Evolutionary conservation across 1,140 invertebrate genomes (phyloP), one percentile per base, ranked within the genome.

Genomic region (Tetranychus urticae): DNA sequence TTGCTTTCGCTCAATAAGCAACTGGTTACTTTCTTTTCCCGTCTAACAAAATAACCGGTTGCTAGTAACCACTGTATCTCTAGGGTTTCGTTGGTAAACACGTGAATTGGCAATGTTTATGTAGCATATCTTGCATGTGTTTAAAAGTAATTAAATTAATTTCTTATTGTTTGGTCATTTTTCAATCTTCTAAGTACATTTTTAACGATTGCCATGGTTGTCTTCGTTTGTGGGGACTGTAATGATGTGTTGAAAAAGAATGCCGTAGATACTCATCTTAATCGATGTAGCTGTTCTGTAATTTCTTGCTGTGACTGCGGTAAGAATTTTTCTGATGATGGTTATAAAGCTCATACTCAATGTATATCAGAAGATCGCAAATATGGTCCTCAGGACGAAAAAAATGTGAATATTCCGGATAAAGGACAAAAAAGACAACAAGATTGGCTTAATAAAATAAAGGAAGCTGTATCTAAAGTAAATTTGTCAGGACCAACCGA

Each of bases 291-390:
- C 46, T 66, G 72, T 33, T 72, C 78, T 64, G 77, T 77, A 67
- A 72, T 92, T 23, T 75, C 77, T 1, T 94, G 90, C 72, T 83
- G 92, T 67, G 90, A 94, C 70, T 94, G 89, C 73, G 80, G 84
- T 7, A 87, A 87, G 73, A 86, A 89, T 73, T 88, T 86, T 73
- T 71, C 77, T 84, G 86, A 76, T 68, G 67, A 89, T 64, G 83
- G 85, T 46, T 93, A 88, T 73, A 77, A 79, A 34, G 72, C 71
- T 3, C 91, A 96, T 70, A 87, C 76, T n/a, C 88, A 89, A 75
- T 96, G 91, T 73, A 79, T 94, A 48, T 83, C 82, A 3, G 91
- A 96, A 76, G 81, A 85, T 50, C 80, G 94, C 72, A 82, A 88
- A 66, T 96, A 94, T 70, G 83, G 85, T 39, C 39, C 68, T 70